These are phyloP conservation scores for Henicopernis longicauda DNA, from an alignment of 2,113 vertebrate genomes.

Conservation along the genomic window DNA sequence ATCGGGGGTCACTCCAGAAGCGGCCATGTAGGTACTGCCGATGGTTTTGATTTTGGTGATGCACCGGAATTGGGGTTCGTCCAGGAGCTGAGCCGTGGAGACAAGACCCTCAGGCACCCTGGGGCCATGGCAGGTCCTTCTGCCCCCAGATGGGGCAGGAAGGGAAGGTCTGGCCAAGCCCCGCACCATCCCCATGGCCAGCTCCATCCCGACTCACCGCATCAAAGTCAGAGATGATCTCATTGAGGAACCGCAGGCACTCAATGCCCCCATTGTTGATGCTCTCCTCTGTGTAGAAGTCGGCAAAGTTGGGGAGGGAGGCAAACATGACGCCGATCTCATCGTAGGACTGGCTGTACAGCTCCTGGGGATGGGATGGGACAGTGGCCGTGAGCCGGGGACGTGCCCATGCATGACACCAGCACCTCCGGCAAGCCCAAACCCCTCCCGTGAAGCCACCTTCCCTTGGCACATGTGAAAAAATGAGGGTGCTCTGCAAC, in stretches of 20 bases:
- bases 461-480: not conserved
- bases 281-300: slow-evolving; percentile 97
- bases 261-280: slow-evolving; percentile 97
- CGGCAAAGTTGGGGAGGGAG: slow-evolving; percentile 96
- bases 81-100: slow-evolving; percentile 79
- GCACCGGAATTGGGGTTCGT: slow-evolving; percentile 89
- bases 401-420: fast-evolving
- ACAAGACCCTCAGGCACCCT: not conserved
- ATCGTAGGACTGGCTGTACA: slow-evolving; percentile 95
- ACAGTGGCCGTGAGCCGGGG: fast-evolving
- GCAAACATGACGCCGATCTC: slow-evolving; percentile 98
- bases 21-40: slow-evolving; percentile 97
- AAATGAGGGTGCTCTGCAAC: not conserved
- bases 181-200: fast-evolving
- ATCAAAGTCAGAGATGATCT: slow-evolving; percentile 98
- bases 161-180: not conserved
- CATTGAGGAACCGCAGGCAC: slow-evolving; percentile 94
- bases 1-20: slow-evolving; percentile 86
- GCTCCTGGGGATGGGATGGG: slow-evolving; percentile 72
- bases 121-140: not conserved
- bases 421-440: not conserved
- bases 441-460: not conserved
- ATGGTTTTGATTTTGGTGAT: slow-evolving; percentile 99
- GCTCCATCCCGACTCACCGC: slow-evolving; percentile 75
- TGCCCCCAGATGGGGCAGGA: not conserved